A percentile compares a stretch with the other conserved stretches of the same genome.
These are phyloP conservation scores for Galerucella nymphaeae DNA, from an alignment of 2,888 invertebrate species.

Conservation along the genomic window DNA sequence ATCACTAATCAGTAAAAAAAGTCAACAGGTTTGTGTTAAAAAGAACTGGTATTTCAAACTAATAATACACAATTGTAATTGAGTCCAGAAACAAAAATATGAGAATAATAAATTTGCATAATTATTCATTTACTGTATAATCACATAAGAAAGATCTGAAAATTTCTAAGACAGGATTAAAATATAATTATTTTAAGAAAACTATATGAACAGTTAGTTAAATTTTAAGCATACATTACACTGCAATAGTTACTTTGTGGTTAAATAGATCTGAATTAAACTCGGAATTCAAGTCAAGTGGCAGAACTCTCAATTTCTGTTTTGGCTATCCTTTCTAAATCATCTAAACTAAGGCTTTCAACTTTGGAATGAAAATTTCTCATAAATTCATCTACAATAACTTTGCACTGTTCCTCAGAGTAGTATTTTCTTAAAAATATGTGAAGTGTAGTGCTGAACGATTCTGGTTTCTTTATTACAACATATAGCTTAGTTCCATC, in stretches of 20 bases:
- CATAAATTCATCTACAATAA: constrained; percentile 71
- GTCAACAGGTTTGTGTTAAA: too few relatives aligned
- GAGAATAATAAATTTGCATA: not conserved
- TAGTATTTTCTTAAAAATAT: constrained; percentile 73
- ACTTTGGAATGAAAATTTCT: constrained; percentile 64
- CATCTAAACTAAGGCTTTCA: constrained; percentile 62
- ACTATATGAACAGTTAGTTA: not conserved
- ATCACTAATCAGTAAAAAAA: not conserved
- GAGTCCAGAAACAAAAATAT: not conserved
- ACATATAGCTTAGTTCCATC: constrained; percentile 81
- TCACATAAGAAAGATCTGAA: too few relatives aligned
- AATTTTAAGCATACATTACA: not conserved
- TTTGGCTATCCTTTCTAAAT: constrained; percentile 64
- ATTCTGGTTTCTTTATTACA: constrained; percentile 75
- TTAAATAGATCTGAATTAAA: not conserved
- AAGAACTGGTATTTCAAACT: too few relatives aligned
- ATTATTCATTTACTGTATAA: not conserved
- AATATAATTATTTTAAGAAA: not conserved
- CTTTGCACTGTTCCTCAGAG: constrained; percentile 73
- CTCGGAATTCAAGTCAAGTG: not conserved
- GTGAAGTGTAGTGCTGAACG: constrained; percentile 70
- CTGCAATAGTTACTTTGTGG: not conserved
- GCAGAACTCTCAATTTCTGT: constrained; percentile 54
- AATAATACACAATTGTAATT: too few relatives aligned
- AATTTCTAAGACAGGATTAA: too few relatives aligned